Conservation (phyloP, 2,113 vertebrate genomes). For the Pelodiscus sinensis region DNA sequence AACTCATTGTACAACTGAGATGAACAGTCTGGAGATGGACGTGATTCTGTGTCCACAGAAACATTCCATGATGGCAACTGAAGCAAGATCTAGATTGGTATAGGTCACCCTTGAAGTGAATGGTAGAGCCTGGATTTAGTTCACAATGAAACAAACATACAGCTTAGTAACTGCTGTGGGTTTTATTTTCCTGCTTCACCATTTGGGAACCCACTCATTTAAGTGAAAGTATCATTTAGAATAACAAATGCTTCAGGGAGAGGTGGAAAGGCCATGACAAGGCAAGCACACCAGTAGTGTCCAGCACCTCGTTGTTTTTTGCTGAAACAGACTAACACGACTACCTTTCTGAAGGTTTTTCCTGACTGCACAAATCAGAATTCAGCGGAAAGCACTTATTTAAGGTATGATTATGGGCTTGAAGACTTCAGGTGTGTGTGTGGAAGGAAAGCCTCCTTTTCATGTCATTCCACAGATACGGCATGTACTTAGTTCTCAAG, state of each 20-base stretch:
- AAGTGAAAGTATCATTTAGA: conserved; percentile 3
- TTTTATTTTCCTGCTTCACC: conserved; percentile 11
- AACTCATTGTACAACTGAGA: background rate
- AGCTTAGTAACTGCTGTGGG: background rate
- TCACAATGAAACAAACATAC: background rate
- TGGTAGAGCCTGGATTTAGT: conserved; percentile 30
- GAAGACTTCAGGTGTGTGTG: background rate
- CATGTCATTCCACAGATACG: accelerated
- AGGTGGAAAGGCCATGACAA: conserved; percentile 10
- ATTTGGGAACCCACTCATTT: background rate
- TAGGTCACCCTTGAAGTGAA: conserved; percentile 51
- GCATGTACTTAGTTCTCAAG: background rate
- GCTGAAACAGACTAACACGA: too few relatives aligned
- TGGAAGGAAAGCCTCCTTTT: background rate
- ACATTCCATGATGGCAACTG: background rate
- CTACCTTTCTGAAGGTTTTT: too few relatives aligned
- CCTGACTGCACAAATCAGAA: background rate
- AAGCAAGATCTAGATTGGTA: conserved; percentile 39
- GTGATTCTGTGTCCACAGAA: conserved; percentile 37
- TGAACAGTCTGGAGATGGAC: background rate
- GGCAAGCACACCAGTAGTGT: too few relatives aligned
- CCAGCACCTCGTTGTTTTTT: too few relatives aligned
- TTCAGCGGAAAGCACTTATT: background rate
- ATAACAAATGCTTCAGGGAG: conserved; percentile 15
- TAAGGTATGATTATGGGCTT: background rate